Evolutionary conservation across 2,113 vertebrate genomes (phyloP), one percentile per base, ranked within the genome.

Genomic region (Emydura subglobosa): DNA sequence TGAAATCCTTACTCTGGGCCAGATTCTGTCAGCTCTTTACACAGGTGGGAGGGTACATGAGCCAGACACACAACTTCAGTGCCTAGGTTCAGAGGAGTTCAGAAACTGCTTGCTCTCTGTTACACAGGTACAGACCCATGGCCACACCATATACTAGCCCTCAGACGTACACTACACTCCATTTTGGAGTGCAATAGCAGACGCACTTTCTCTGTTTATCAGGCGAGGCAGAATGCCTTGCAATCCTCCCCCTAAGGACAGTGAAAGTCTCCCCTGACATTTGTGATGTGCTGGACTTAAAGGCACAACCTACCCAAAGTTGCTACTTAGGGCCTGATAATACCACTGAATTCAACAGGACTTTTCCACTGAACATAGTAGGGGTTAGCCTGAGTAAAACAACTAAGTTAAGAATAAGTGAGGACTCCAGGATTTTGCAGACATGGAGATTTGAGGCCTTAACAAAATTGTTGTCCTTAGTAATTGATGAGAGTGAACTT

Each of bases 311-410:
- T 65, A 65, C 27, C 27, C 31, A 31, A 7, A 59, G 22, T 27
- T 29, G 27, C 27, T 65, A 16, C 3, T 17, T n/a, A 17, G 61
- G 31, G 31, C 12, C 31, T 14, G 61, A 68, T 68, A n/a, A 9
- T 57, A 57, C 34, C 31, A 34, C 31, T 79, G 27, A 82, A 86
- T 51, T 88, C 24, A 88, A 42, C 2, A 79, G 27, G 17, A 80
- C 80, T 10, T 3, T 72, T 90, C 72, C 78, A 82, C 1, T 6
- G 3, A 72, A 57, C 57, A 50, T 78, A 25, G 0, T n/a, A 3
- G 27, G 6, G 11, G 0, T 51, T 88, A 47, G 7, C 0, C 4
- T 49, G 3, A 17, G 0, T 19, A 34, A 34, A n/a, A 25, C 22
- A 57, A 57, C 55, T 57, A 42, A 89, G 65, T 31, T 82, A 1